These are phyloP conservation scores for Mesorhabditis spiculigera DNA, from an alignment of 2,888 invertebrate genomes.

Conservation along the genomic window DNA sequence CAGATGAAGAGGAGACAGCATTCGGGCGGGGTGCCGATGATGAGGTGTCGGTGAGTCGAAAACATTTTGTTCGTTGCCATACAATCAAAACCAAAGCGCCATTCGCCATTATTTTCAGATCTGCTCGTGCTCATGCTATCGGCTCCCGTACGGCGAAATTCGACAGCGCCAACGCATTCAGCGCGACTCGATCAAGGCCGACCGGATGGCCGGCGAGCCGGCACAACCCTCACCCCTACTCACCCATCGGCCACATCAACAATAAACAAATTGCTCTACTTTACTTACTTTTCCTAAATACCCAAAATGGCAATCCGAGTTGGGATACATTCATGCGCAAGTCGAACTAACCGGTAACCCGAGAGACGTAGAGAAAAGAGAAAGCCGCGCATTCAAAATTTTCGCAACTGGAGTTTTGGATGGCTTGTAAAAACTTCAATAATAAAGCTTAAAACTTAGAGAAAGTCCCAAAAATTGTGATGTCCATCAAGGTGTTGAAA, in stretches of 20 bases:
- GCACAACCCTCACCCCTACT: not conserved
- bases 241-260: not conserved
- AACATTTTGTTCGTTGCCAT: conserved; percentile 3
- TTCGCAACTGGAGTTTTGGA: too few species aligned
- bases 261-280: not conserved
- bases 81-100: not conserved
- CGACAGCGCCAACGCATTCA: conserved; percentile 9
- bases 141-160: conserved; percentile 35
- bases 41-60: conserved; percentile 33
- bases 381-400: too few species aligned
- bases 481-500: too few species aligned
- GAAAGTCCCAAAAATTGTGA: too few species aligned
- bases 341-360: too few species aligned
- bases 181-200: not conserved
- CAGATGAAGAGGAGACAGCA: conserved; percentile 22
- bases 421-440: too few species aligned
- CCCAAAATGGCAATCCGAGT: too few species aligned
- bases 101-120: conserved; percentile 21
- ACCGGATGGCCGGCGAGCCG: conserved; percentile 2
- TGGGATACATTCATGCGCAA: too few species aligned
- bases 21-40: conserved; percentile 21
- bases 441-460: too few species aligned
- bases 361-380: too few species aligned
- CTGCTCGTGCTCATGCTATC: conserved; percentile 78
- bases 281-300: not conserved